Evolutionary conservation across 2,797 vertebrate genomes (phyloP).

Genomic region (Aldrovandia affinis): DNA sequence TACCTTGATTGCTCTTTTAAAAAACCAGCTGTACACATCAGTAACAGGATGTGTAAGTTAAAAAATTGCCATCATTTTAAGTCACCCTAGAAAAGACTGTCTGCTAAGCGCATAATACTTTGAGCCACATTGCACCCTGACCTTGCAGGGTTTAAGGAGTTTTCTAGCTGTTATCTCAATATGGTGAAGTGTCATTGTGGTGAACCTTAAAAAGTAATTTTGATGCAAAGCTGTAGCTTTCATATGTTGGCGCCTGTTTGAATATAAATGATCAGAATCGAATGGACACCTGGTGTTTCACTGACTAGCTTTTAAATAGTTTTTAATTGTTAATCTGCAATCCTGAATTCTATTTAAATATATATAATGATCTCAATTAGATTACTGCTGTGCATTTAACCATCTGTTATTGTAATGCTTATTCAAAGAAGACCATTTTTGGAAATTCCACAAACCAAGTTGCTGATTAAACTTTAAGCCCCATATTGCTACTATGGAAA

Average conservation of each 20-base stretch:
- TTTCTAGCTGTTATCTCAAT: background rate
- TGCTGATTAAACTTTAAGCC: slow-evolving; percentile 43
- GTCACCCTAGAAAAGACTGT: background rate
- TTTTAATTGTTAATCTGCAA: background rate
- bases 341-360: background rate
- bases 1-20: background rate
- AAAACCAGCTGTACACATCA: slow-evolving; percentile 11
- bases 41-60: background rate
- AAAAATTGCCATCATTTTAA: background rate
- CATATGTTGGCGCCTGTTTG: background rate
- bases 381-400: background rate
- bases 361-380: background rate
- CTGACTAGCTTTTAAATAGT: background rate
- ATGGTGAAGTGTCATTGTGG: background rate
- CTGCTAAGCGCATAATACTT: background rate
- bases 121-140: background rate
- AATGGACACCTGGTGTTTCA: background rate
- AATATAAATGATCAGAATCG: background rate
- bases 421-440: background rate
- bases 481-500: slow-evolving; percentile 34
- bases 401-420: background rate
- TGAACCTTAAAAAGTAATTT: background rate
- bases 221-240: background rate
- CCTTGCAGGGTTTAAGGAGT: background rate
- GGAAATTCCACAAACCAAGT: slow-evolving; percentile 30